phyloP scores from a whole-genome alignment of 1,140 invertebrate species.

The Drosophila jambulina region DNA sequence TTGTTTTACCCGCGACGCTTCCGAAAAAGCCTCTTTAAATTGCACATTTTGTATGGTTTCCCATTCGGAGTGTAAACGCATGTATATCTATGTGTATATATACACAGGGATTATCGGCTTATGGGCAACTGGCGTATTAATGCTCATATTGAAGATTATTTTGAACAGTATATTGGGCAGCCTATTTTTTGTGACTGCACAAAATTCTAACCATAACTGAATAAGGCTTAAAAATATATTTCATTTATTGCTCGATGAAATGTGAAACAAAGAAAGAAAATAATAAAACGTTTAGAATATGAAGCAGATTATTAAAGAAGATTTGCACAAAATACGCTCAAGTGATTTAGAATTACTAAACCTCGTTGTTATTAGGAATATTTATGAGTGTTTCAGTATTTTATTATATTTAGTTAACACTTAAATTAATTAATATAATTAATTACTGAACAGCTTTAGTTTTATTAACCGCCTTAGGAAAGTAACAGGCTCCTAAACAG shows the following conservation, averaged over 20 bases:
- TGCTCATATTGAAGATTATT: slow-evolving; percentile 17
- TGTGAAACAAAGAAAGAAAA: neutral
- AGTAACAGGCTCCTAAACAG: neutral
- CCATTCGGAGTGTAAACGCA: slow-evolving; percentile 11
- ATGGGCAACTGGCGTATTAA: slow-evolving; percentile 32
- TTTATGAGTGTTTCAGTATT: no score
- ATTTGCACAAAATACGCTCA: neutral
- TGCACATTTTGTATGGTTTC: slow-evolving; percentile 17
- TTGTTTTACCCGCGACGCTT: slow-evolving; percentile 12
- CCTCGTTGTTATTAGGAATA: neutral
- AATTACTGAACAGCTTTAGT: neutral
- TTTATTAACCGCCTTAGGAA: neutral
- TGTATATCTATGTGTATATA: slow-evolving; percentile 5
- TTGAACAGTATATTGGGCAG: slow-evolving; percentile 5
- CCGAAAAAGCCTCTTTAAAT: slow-evolving; percentile 25
- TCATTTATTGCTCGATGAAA: slow-evolving; percentile 17
- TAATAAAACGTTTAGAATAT: neutral
- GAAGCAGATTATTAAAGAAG: neutral
- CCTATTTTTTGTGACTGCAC: neutral
- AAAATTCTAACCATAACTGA: slow-evolving; percentile 23
- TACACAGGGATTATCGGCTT: slow-evolving; percentile 36
- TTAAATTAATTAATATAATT: no score
- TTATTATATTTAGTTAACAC: neutral
- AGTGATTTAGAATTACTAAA: neutral
- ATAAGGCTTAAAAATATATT: slow-evolving; percentile 4